Evolutionary conservation across 2,888 invertebrate species (phyloP).

Genomic region (Acanthosepion esculentum): DNA sequence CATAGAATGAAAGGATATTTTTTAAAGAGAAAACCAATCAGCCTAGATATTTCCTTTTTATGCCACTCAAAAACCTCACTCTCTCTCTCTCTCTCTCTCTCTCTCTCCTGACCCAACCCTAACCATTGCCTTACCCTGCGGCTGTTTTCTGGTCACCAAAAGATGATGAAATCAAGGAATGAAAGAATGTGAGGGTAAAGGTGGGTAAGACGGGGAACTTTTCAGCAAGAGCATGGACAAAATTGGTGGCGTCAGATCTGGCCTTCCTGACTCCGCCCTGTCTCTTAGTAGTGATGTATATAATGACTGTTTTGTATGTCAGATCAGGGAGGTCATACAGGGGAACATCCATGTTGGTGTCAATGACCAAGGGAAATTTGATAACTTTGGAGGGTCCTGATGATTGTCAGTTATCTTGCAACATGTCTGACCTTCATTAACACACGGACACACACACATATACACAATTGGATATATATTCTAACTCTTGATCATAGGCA

Average conservation of each 20-base stretch:
- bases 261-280: background rate
- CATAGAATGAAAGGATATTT: background rate
- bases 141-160: too few species aligned
- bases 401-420: background rate
- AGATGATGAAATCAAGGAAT: background rate
- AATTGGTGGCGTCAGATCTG: background rate
- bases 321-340: background rate
- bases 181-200: background rate
- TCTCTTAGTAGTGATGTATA: background rate
- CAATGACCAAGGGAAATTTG: constrained; percentile 16
- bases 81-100: background rate
- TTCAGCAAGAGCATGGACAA: background rate
- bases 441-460: background rate
- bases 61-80: background rate
- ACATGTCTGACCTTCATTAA: background rate
- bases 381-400: background rate
- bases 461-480: too few species aligned
- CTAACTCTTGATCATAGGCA: too few species aligned
- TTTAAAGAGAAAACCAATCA: background rate
- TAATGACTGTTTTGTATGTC: background rate
- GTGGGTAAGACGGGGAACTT: background rate
- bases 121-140: too few species aligned
- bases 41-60: background rate
- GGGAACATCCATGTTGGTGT: background rate
- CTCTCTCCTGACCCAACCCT: background rate